Base-by-base conservation (phyloP, 2,888 invertebrate genomes). In the Phalera bucephala region DNA sequence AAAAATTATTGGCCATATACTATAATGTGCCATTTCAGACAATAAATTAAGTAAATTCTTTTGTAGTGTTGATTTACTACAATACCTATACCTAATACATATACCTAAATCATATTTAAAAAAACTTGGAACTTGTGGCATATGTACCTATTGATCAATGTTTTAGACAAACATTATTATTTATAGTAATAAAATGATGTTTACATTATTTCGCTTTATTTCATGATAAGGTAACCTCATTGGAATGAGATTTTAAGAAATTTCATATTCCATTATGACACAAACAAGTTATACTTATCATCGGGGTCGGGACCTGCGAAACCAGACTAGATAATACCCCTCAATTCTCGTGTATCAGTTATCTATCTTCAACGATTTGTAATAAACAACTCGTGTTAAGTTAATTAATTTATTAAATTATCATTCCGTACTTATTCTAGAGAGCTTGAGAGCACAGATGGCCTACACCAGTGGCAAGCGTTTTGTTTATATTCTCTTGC, bases 31-130 rank as follows among this genome's bases (percentile, higher is more conserved):
- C 61, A 64, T 64, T 46, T 49, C 37, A 52, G 64, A 71, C 67
- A 72, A 69, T 72, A 65, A 70, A 51, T 43, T 30, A 46, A 41
- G n/a, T n/a, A n/a, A n/a, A n/a, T n/a, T n/a, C n/a, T n/a, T n/a
- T n/a, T n/a, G n/a, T n/a, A n/a, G n/a, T n/a, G n/a, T n/a, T n/a
- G n/a, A n/a, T n/a, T n/a, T n/a, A n/a, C n/a, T n/a, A n/a, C n/a
- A n/a, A n/a, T n/a, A n/a, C n/a, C n/a, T n/a, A n/a, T n/a, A n/a
- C n/a, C n/a, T n/a, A n/a, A n/a, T n/a, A n/a, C n/a, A n/a, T n/a
- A n/a, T n/a, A n/a, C n/a, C n/a, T n/a, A n/a, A n/a, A n/a, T n/a
- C n/a, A n/a, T n/a, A n/a, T n/a, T n/a, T n/a, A n/a, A n/a, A n/a
- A n/a, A n/a, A n/a, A n/a, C n/a, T n/a, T n/a, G n/a, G n/a, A n/a